Evolutionary conservation across 2,113 vertebrate species (phyloP).

Genomic region (Miniopterus natalensis): DNA sequence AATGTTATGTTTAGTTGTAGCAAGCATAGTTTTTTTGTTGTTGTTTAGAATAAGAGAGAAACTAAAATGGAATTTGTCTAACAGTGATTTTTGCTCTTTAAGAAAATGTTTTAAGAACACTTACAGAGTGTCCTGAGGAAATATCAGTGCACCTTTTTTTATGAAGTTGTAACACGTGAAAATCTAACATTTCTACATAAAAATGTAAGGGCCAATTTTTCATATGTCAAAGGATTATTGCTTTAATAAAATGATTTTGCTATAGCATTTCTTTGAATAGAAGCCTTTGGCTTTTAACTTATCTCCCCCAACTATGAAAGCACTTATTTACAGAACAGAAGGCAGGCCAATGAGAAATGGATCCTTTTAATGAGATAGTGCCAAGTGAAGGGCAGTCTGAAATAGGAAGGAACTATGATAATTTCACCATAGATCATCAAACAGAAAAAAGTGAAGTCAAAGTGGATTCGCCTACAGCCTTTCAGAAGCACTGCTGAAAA

Average conservation of each 20-base stretch:
- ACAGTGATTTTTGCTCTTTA: background rate
- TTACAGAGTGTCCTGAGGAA: background rate
- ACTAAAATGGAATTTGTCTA: conserved; percentile 22
- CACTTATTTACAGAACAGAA: background rate
- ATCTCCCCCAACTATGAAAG: background rate
- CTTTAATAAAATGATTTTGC: conserved; percentile 46
- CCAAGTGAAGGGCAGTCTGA: background rate
- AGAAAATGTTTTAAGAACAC: conserved; percentile 26
- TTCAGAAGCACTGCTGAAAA: background rate
- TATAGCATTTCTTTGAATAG: background rate
- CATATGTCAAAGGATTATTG: background rate
- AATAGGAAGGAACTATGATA: background rate
- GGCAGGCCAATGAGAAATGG: background rate
- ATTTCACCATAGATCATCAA: background rate
- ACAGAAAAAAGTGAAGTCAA: background rate
- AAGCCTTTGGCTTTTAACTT: background rate
- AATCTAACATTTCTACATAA: conserved; percentile 28
- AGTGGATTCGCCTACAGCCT: background rate
- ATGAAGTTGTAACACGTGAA: conserved; percentile 17
- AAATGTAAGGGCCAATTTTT: background rate
- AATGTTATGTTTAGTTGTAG: background rate
- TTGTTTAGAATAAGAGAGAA: conserved; percentile 27
- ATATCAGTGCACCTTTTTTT: background rate
- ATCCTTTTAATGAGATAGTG: background rate
- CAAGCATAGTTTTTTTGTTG: background rate